These are phyloP conservation scores for Dolichoris vasculosae DNA, from an alignment of 1,140 invertebrate species.

Conservation along the genomic window DNA sequence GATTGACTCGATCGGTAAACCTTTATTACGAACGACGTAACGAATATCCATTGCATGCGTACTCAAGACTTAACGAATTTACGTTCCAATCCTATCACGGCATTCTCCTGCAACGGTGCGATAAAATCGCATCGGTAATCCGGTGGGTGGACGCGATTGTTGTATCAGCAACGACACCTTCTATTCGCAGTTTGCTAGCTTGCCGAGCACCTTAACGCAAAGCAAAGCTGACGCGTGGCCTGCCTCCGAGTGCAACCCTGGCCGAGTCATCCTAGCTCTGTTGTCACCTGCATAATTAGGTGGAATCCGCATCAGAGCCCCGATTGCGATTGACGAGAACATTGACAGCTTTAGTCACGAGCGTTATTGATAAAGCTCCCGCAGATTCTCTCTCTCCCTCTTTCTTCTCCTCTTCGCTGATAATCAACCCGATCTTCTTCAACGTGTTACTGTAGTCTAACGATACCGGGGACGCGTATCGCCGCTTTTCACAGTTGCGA, in stretches of 20 bases:
- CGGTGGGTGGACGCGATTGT: not conserved
- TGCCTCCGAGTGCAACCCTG: not conserved
- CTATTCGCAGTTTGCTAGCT: not conserved
- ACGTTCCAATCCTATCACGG: not conserved
- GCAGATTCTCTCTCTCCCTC: not conserved
- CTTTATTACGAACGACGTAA: not conserved
- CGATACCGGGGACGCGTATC: constrained; percentile 8
- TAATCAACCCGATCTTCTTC: not conserved
- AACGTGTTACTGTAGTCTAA: not conserved
- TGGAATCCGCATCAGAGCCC: not conserved
- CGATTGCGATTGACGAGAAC: not conserved
- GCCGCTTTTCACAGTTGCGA: not conserved
- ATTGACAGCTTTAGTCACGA: not conserved
- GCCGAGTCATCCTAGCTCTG: not conserved
- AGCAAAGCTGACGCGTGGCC: not conserved
- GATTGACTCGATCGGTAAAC: not conserved
- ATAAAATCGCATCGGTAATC: not conserved
- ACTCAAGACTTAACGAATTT: not conserved
- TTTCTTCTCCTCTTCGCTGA: not conserved
- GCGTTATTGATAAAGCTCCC: constrained; percentile 43
- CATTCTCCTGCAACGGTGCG: not conserved
- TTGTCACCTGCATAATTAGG: constrained; percentile 30
- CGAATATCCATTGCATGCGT: not conserved
- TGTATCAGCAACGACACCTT: not conserved
- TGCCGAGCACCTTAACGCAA: not conserved